These are phyloP conservation scores for Delia radicum DNA, from an alignment of 1,140 invertebrate genomes.

Conservation along the genomic window DNA sequence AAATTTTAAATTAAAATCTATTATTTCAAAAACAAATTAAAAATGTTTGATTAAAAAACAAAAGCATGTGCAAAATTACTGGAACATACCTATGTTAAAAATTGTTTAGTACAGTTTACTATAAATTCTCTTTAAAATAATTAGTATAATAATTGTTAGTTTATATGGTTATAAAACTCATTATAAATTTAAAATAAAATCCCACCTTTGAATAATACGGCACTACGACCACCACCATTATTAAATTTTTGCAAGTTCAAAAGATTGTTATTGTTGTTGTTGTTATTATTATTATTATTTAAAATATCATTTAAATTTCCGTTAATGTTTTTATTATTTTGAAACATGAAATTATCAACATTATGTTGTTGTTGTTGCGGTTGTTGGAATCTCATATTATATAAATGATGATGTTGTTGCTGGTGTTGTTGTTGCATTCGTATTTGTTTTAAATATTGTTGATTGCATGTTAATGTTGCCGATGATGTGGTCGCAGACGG, in stretches of 20 bases:
- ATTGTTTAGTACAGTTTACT: no score
- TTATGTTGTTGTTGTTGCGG: constrained; percentile 36
- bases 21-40: no score
- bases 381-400: constrained; percentile 22
- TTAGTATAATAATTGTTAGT: no score
- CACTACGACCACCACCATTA: constrained; percentile 24
- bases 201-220: constrained; percentile 16
- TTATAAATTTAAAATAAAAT: not conserved
- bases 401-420: constrained; percentile 31
- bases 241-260: constrained; percentile 27
- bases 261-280: constrained; percentile 39
- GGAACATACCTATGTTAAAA: no score
- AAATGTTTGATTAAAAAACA: no score
- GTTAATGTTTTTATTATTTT: not conserved
- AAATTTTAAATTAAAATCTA: no score
- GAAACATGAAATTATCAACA: constrained; percentile 34
- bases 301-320: constrained; percentile 26
- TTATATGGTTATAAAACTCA: no score
- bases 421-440: constrained; percentile 30
- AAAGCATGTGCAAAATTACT: no score
- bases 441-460: constrained; percentile 49
- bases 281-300: constrained; percentile 38
- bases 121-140: no score
- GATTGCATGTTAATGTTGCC: constrained; percentile 43
- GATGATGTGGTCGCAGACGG: not conserved